Conservation (phyloP, 2,888 invertebrate genomes). For the Eupithecia dodoneata region DNA sequence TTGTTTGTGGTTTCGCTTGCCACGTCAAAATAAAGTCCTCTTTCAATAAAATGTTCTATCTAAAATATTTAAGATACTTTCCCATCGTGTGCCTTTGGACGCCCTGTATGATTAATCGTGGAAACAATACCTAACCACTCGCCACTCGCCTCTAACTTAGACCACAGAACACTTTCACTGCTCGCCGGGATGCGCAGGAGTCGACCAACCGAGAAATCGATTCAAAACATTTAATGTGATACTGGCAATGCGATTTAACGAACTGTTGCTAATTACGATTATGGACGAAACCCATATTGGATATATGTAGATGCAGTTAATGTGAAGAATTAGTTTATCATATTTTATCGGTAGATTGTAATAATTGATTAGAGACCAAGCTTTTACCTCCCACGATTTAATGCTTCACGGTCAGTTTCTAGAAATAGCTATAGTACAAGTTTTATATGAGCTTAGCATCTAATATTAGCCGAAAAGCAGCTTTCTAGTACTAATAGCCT, state of each 20-base stretch:
- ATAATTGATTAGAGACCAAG: background rate
- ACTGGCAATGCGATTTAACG: background rate
- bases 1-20: no score
- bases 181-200: constrained; percentile 65
- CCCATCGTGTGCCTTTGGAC: no score
- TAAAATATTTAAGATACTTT: no score
- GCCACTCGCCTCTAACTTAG: constrained; percentile 38
- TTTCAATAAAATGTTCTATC: no score
- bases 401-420: background rate
- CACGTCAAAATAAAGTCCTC: no score
- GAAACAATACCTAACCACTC: constrained; percentile 19
- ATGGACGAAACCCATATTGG: background rate
- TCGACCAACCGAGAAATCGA: constrained; percentile 64
- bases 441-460: background rate
- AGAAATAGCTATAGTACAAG: background rate
- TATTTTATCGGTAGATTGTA: background rate
- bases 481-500: background rate
- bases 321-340: background rate
- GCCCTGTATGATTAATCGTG: background rate
- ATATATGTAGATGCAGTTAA: background rate
- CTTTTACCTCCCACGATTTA: background rate
- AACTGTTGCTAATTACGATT: constrained; percentile 9
- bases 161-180: constrained; percentile 61
- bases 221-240: constrained; percentile 59
- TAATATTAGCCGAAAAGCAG: background rate